phyloP scores from a whole-genome alignment of 2,888 invertebrate species.

The Pyrochroa serraticornis region DNA sequence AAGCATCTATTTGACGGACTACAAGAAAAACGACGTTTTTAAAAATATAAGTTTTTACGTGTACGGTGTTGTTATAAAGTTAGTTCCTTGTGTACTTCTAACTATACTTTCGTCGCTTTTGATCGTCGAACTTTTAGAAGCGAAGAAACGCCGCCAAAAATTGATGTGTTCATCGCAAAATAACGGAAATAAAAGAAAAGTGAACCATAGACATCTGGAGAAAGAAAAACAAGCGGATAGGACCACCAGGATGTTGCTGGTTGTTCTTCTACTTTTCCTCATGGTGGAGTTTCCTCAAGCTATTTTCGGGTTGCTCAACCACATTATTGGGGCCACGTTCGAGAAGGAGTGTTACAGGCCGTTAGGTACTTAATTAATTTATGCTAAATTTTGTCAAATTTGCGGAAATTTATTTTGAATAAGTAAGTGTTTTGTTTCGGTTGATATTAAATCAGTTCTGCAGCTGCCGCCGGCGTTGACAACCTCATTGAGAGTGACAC shows the following conservation, averaged over 20 bases:
- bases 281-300: conserved; percentile 91
- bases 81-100: conserved; percentile 86
- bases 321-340: conserved; percentile 75
- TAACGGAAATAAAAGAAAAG: conserved; percentile 45
- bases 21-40: conserved; percentile 31
- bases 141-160: conserved; percentile 72
- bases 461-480: too few species aligned
- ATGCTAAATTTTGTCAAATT: neutral
- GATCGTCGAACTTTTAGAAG: conserved; percentile 78
- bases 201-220: conserved; percentile 49
- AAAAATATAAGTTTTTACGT: conserved; percentile 73
- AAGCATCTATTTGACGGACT: conserved; percentile 34
- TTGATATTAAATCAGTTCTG: too few species aligned
- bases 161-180: conserved; percentile 60
- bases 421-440: neutral
- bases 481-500: too few species aligned
- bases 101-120: conserved; percentile 80
- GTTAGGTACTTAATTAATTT: conserved; percentile 65
- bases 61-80: conserved; percentile 89
- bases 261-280: conserved; percentile 82
- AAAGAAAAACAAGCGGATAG: conserved; percentile 75
- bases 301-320: conserved; percentile 78
- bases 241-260: conserved; percentile 87
- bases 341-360: conserved; percentile 79
- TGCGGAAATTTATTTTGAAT: neutral